Base-by-base conservation (phyloP, 2,888 invertebrate species). In the Patella caerulea region DNA sequence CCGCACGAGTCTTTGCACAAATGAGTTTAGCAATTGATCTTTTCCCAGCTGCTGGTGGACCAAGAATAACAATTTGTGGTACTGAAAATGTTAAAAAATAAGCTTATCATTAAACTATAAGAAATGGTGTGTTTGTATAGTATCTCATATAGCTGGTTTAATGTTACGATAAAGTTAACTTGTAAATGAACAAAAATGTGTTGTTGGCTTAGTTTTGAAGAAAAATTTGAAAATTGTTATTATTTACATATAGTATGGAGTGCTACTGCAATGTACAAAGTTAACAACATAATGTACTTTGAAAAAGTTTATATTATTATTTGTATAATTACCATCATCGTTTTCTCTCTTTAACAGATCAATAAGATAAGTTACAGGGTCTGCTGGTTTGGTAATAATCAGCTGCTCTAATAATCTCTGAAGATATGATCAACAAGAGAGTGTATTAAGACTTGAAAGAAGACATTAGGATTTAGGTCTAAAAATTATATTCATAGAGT, bases 1-100 rank as follows among this genome's bases (percentile, higher is more conserved):
- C 89, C 34, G 88, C 84, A 0, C 88, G 82, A 19, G 91, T 84
- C 76, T 90, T 90, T 77, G 79, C 84, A 29, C 89, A 84, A 17
- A 92, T 83, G 87, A 91, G 86, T 82, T 89, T 90, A 5, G 89
- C 85, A 34, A 92, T 89, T 54, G 90, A 90, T 71, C 87, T 83
- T 78, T 91, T 91, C 0, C 92, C 92, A 29, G 91, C 89, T 1
- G 89, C 88, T 52, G 92, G 91, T 12, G 92, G 91, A 12, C 92
- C 92, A 65, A 92, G 82, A 34, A 92, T 84, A 17, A 91, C 83
- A 19, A 92, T 86, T 76, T 90, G 89, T 65, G 91, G 91, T 70
- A 91, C 92, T 92, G 83, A 34, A 84, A 79, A 45, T 45, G 34
- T 52, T 70, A 79, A 17, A 72, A 29, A 78, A 70, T n/a, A 12